phyloP scores from a whole-genome alignment of 2,797 vertebrate species.

The Apogon talboti region DNA sequence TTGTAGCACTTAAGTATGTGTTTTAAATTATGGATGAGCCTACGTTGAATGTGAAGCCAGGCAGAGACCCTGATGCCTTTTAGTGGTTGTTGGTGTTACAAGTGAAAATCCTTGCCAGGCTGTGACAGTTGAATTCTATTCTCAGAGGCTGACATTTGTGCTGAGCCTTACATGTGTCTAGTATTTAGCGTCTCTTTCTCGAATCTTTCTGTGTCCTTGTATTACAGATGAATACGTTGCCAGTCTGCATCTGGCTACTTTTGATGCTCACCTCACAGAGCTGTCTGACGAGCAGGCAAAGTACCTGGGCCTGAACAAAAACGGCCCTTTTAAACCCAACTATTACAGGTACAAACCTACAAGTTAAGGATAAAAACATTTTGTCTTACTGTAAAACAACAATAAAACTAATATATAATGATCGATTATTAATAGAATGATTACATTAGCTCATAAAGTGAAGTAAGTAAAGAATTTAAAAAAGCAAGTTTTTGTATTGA shows the following conservation, averaged over 20 bases:
- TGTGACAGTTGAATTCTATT: neutral
- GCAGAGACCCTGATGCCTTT: neutral
- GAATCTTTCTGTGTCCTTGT: conserved; percentile 11
- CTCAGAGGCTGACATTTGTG: neutral
- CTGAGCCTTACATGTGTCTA: neutral
- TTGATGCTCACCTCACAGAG: conserved; percentile 95
- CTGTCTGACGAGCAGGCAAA: conserved; percentile 94
- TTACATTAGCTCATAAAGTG: no score
- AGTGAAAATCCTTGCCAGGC: neutral
- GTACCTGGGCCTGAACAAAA: conserved; percentile 96
- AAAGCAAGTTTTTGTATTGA: no score
- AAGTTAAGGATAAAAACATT: neutral
- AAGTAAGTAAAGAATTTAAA: no score
- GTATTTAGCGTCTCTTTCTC: neutral
- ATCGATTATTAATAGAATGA: neutral
- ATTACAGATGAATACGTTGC: conserved; percentile 93
- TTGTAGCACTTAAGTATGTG: neutral
- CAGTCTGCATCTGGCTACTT: conserved; percentile 92
- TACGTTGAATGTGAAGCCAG: neutral
- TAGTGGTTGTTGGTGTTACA: conserved; percentile 1
- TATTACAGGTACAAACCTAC: conserved; percentile 89
- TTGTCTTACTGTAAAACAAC: no score
- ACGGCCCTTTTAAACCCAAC: conserved; percentile 96
- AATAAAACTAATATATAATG: neutral
- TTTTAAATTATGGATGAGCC: neutral